These are phyloP conservation scores for Athalia cordata DNA, from an alignment of 2,888 invertebrate species.

Conservation along the genomic window DNA sequence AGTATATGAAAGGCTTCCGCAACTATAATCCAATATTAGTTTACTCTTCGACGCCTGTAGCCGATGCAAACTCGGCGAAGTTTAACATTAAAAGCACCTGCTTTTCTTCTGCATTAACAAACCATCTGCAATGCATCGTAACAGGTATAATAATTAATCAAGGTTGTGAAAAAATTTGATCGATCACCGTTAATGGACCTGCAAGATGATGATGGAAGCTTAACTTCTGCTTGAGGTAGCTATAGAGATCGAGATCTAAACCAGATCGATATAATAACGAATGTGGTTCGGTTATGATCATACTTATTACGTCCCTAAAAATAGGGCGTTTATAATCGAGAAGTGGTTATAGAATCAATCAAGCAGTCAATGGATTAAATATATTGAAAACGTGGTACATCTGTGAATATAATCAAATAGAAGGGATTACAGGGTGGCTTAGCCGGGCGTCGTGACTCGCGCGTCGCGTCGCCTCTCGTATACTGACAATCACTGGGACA, in stretches of 20 bases:
- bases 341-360: background rate
- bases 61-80: constrained; percentile 12
- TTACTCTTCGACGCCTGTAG: constrained; percentile 23
- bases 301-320: no score
- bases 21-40: constrained; percentile 38
- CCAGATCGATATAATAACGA: no score
- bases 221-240: no score
- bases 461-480: constrained; percentile 11
- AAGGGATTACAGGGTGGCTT: constrained; percentile 26
- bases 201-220: no score
- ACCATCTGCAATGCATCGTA: no score
- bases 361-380: background rate
- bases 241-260: no score
- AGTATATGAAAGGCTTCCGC: constrained; percentile 31
- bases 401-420: constrained; percentile 24
- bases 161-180: no score
- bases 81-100: background rate
- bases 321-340: no score
- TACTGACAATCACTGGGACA: constrained; percentile 35
- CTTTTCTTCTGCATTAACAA: background rate
- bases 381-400: background rate
- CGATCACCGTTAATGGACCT: no score
- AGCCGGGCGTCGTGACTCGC: constrained; percentile 21
- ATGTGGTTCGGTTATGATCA: no score
- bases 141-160: no score